phyloP scores from a whole-genome alignment of 2,797 vertebrate genomes.

The Triplophysa yarkandensis region DNA sequence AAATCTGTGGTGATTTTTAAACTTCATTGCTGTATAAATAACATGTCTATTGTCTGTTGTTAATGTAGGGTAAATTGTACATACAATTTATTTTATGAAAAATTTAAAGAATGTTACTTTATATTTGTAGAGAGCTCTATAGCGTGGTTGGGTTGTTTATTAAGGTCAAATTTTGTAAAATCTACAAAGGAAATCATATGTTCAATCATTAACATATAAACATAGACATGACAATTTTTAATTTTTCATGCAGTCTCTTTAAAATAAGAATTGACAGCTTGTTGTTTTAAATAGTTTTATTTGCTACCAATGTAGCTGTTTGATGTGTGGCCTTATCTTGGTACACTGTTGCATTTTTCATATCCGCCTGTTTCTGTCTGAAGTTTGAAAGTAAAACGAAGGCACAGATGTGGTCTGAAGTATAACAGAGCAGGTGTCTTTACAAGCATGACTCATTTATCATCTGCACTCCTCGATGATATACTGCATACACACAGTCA shows the following conservation, averaged over 20 bases:
- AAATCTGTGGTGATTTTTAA: neutral
- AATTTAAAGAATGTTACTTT: no score
- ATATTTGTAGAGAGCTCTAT: no score
- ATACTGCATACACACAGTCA: neutral
- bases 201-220: neutral
- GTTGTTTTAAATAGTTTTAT: neutral
- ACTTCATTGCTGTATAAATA: neutral
- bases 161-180: neutral
- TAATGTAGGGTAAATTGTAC: neutral
- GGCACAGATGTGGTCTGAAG: constrained; percentile 13
- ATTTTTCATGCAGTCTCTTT: neutral
- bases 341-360: neutral
- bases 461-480: neutral
- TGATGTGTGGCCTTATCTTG: neutral
- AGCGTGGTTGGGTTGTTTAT: neutral
- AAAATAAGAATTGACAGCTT: neutral
- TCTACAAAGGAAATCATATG: neutral
- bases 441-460: constrained; percentile 10
- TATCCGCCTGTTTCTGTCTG: neutral
- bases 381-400: constrained; percentile 1
- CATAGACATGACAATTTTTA: neutral
- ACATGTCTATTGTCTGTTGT: neutral
- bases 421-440: constrained; percentile 31
- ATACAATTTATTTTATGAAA: neutral
- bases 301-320: neutral